Conservation (phyloP, 2,888 invertebrate genomes). For the Sympetrum striolatum region DNA sequence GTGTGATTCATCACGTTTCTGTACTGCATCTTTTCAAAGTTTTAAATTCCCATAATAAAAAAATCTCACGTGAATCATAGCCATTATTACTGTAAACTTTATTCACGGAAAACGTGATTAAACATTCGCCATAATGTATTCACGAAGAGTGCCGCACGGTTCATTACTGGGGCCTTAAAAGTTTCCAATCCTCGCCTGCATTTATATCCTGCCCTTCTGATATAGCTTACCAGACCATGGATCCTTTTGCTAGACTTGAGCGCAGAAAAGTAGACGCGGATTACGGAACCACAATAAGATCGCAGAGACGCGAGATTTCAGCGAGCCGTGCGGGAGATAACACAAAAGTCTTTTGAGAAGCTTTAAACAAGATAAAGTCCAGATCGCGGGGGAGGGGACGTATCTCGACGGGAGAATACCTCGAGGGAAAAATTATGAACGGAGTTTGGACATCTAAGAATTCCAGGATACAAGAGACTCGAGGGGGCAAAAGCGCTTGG, state of each 20-base stretch:
- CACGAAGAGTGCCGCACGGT: too few species aligned
- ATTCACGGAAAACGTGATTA: too few species aligned
- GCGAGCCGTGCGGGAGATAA: neutral
- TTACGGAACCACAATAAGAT: neutral
- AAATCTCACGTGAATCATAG: too few species aligned
- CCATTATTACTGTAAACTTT: too few species aligned
- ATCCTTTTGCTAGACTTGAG: neutral
- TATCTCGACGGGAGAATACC: neutral
- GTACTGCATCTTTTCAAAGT: too few species aligned
- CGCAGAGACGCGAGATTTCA: neutral
- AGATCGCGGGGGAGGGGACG: neutral
- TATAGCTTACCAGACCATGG: too few species aligned
- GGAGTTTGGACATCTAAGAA: neutral
- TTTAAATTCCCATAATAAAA: too few species aligned
- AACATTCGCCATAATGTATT: too few species aligned
- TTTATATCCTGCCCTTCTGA: too few species aligned
- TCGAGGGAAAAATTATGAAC: neutral
- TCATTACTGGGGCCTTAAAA: too few species aligned
- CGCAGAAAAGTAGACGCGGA: neutral
- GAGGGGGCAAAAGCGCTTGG: neutral
- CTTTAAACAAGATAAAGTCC: neutral
- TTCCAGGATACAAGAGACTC: neutral
- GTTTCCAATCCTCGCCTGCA: too few species aligned
- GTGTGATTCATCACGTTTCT: too few species aligned
- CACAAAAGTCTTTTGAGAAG: neutral